These are phyloP conservation scores for Melitaea athalia DNA, from an alignment of 2,888 invertebrate species.

Conservation along the genomic window DNA sequence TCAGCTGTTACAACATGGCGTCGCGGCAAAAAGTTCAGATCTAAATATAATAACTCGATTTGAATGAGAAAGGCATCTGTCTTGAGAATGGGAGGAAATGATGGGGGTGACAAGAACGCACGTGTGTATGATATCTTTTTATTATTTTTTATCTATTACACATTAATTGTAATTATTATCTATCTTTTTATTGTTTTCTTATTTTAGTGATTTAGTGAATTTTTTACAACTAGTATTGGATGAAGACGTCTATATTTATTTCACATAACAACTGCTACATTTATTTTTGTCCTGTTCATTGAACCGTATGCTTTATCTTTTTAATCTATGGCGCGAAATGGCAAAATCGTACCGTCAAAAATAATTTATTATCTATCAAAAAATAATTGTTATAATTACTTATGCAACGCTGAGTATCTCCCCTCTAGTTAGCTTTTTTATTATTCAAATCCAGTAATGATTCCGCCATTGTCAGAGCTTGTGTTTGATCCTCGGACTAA, in stretches of 20 bases:
- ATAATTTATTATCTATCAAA: slow-evolving; percentile 79
- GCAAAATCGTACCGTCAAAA: slow-evolving; percentile 51
- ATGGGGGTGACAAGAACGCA: slow-evolving; percentile 52
- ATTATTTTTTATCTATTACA: slow-evolving; percentile 23
- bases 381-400: slow-evolving; percentile 79
- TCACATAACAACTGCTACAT: not conserved
- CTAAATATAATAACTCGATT: slow-evolving; percentile 74
- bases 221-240: not conserved
- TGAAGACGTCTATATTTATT: not conserved
- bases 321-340: slow-evolving; percentile 25
- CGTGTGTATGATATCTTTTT: slow-evolving; percentile 28
- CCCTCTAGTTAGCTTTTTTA: slow-evolving; percentile 63
- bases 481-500: slow-evolving; percentile 43
- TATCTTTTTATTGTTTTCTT: not conserved
- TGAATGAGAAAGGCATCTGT: slow-evolving; percentile 73
- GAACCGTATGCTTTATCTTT: slow-evolving; percentile 12
- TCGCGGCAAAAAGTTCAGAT: slow-evolving; percentile 50
- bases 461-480: slow-evolving; percentile 57
- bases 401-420: slow-evolving; percentile 69
- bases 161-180: not conserved
- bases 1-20: slow-evolving; percentile 43
- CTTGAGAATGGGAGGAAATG: slow-evolving; percentile 65
- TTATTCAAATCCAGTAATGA: slow-evolving; percentile 78
- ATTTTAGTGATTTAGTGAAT: not conserved
- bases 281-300: not conserved